Evolutionary conservation across 2,113 vertebrate genomes (phyloP).

Genomic region (Stomatorhinus ivindoensis): DNA sequence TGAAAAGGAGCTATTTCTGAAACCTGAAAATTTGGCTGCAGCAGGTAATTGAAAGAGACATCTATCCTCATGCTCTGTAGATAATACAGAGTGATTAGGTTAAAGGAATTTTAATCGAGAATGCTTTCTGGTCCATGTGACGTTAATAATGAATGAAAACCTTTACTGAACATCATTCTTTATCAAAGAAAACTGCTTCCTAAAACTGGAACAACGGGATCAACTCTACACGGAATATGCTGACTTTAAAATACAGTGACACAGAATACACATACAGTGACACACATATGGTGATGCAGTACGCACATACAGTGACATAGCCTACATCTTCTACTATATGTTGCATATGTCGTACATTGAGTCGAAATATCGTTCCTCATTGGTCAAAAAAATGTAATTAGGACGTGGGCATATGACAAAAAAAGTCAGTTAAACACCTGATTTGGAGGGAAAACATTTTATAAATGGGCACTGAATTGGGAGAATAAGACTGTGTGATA

Average conservation of each 20-base stretch:
- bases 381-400: not conserved
- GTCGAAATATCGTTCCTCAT: not conserved
- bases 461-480: not conserved
- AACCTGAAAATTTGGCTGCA: not conserved
- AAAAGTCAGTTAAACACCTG: not conserved
- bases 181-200: not conserved
- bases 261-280: not conserved
- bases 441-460: not conserved
- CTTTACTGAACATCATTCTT: not conserved
- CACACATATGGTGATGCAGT: not conserved
- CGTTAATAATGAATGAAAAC: not conserved
- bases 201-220: not conserved
- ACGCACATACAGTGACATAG: not conserved
- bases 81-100: not conserved
- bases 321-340: not conserved
- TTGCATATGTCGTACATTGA: not conserved
- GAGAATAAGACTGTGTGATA: not conserved
- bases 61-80: not conserved
- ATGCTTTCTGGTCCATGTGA: not conserved
- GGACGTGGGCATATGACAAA: not conserved
- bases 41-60: slow-evolving; percentile 10
- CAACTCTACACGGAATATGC: not conserved
- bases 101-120: not conserved
- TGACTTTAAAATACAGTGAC: not conserved
- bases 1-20: slow-evolving; percentile 10